phyloP scores from a whole-genome alignment of 1,140 invertebrate species.

The Lutraria rhynchaena region DNA sequence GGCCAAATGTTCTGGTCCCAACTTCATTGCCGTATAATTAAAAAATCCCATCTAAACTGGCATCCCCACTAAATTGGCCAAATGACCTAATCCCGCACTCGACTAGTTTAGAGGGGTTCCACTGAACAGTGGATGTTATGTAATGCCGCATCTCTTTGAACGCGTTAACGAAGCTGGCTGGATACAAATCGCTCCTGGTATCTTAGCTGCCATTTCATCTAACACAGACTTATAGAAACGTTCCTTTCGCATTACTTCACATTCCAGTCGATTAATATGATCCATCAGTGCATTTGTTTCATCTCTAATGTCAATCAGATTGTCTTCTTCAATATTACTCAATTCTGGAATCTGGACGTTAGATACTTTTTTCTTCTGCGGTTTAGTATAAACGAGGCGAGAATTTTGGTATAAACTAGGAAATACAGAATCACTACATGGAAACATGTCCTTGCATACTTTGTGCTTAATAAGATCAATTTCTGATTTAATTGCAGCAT shows the following conservation, averaged over 20 bases:
- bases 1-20: too few relatives aligned
- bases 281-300: neutral
- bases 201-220: slow-evolving; percentile 15
- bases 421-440: neutral
- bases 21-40: too few relatives aligned
- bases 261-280: slow-evolving; percentile 10
- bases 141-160: too few relatives aligned
- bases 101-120: too few relatives aligned
- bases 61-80: too few relatives aligned
- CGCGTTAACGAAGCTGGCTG: slow-evolving; percentile 6
- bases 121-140: too few relatives aligned
- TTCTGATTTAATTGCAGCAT: neutral
- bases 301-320: neutral
- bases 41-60: too few relatives aligned
- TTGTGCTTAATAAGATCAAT: neutral
- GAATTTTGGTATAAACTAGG: slow-evolving; percentile 7
- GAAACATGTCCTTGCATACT: neutral
- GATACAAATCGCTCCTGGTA: slow-evolving; percentile 25
- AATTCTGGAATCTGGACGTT: slow-evolving; percentile 4
- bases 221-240: neutral
- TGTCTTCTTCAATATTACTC: neutral
- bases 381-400: neutral
- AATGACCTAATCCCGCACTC: too few relatives aligned
- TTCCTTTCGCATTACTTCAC: slow-evolving; percentile 8
- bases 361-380: neutral